phyloP scores from a whole-genome alignment of 2,888 invertebrate genomes.

The Sesia bembeciformis region DNA sequence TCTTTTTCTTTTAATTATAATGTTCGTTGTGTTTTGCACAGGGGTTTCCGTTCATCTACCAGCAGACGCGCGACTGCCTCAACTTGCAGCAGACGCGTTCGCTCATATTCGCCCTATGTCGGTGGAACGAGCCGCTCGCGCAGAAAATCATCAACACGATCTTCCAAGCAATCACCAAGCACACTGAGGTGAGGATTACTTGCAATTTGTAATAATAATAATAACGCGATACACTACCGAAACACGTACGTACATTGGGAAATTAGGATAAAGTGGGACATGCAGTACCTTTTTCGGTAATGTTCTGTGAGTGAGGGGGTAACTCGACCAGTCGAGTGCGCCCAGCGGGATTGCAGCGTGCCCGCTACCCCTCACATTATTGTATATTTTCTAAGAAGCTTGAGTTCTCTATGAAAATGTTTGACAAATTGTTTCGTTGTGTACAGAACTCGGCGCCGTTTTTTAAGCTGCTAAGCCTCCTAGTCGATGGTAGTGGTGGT shows the following conservation, averaged over 20 bases:
- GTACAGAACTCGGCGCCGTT: constrained; percentile 87
- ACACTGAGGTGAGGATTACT: constrained; percentile 81
- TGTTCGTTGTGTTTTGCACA: constrained; percentile 25
- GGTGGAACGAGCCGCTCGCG: constrained; percentile 92
- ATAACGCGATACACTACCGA: not conserved
- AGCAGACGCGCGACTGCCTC: constrained; percentile 94
- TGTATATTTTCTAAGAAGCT: no score
- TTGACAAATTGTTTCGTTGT: no score
- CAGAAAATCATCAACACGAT: constrained; percentile 92
- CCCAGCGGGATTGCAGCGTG: no score
- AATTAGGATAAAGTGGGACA: not conserved
- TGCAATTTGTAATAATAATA: not conserved
- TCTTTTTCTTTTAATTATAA: not conserved
- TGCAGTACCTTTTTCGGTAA: no score
- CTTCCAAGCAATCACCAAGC: constrained; percentile 91
- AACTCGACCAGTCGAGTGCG: no score
- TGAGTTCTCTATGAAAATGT: no score
- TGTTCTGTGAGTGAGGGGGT: no score
- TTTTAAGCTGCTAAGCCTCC: constrained; percentile 90
- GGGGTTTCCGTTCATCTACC: constrained; percentile 94
- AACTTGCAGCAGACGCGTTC: constrained; percentile 94
- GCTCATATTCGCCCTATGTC: constrained; percentile 91
- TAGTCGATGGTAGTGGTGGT: constrained; percentile 87
- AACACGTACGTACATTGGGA: not conserved
- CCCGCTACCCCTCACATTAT: no score